Percentiles rank a stretch among this genome's conserved stretches.
Evolutionary conservation across 2,797 vertebrate genomes (phyloP).

Genomic region (Myripristis jacobus): DNA sequence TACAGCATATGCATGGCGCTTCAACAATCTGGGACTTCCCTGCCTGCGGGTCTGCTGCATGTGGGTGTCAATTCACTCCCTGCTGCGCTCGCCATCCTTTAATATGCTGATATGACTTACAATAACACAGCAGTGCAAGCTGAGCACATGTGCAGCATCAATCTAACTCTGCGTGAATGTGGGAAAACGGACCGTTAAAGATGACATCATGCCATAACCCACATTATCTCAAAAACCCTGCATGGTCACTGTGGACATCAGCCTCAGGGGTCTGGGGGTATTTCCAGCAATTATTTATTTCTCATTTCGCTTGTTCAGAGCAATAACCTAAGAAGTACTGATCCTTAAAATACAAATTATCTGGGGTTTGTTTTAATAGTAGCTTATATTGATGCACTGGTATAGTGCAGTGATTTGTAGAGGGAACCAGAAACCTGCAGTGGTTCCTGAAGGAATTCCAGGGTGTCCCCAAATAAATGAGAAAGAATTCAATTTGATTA

Average conservation of each 20-base stretch:
- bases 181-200: slow-evolving; percentile 66
- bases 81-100: slow-evolving; percentile 63
- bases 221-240: slow-evolving; percentile 66
- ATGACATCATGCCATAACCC: slow-evolving; percentile 70
- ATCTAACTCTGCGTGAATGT: slow-evolving; percentile 74
- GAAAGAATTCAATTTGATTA: not conserved
- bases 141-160: slow-evolving; percentile 77
- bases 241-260: slow-evolving; percentile 77
- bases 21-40: slow-evolving; percentile 71
- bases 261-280: slow-evolving; percentile 63
- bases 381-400: slow-evolving; percentile 13
- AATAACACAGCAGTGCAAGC: slow-evolving; percentile 69
- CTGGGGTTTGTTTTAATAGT: too few species aligned
- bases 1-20: slow-evolving; percentile 58
- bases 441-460: not conserved
- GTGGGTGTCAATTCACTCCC: slow-evolving; percentile 67
- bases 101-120: slow-evolving; percentile 76
- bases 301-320: slow-evolving; percentile 67
- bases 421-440: slow-evolving; percentile 1
- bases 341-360: slow-evolving; percentile 36
- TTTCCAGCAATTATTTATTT: slow-evolving; percentile 74
- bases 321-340: slow-evolving; percentile 36
- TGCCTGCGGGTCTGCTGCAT: slow-evolving; percentile 50
- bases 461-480: not conserved
- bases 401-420: not conserved